A percentile compares a stretch with the other conserved stretches of the same genome.
Conservation (phyloP, 1,140 invertebrate species). For the Palaemon carinicauda region DNA sequence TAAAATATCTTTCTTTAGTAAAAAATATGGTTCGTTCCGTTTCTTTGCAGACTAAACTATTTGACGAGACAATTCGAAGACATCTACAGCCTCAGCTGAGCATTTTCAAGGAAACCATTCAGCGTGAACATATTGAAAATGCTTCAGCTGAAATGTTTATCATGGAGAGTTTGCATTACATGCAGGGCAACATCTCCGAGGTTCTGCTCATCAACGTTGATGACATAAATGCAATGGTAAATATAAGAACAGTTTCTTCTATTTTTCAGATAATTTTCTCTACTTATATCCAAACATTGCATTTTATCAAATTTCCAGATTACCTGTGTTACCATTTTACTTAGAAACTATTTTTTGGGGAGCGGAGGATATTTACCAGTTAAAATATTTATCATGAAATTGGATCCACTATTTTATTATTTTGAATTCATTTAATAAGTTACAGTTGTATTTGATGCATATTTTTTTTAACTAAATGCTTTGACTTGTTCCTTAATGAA, state of each 20-base stretch:
- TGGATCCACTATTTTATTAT: too few relatives aligned
- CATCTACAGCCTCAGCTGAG: constrained; percentile 59
- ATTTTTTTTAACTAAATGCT: too few relatives aligned
- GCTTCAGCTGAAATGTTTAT: constrained; percentile 57
- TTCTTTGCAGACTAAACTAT: constrained; percentile 39
- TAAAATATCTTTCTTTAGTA: too few relatives aligned
- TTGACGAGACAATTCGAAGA: constrained; percentile 51
- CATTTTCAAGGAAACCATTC: constrained; percentile 55
- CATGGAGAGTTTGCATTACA: constrained; percentile 56
- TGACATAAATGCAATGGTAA: constrained; percentile 62
- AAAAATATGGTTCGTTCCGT: not conserved
- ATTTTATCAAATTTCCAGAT: too few relatives aligned
- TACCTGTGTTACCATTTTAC: too few relatives aligned
- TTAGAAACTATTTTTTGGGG: too few relatives aligned
- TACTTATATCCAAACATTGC: too few relatives aligned
- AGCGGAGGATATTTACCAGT: too few relatives aligned
- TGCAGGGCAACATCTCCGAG: constrained; percentile 61
- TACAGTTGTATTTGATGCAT: too few relatives aligned
- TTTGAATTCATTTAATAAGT: too few relatives aligned
- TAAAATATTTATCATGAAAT: too few relatives aligned
- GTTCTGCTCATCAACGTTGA: constrained; percentile 61
- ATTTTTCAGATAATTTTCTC: not conserved
- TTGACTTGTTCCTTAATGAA: too few relatives aligned
- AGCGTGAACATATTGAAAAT: constrained; percentile 49
- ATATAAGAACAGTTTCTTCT: constrained; percentile 45